Base-by-base conservation (phyloP, 2,113 vertebrate genomes). In the Pygoscelis antarcticus region DNA sequence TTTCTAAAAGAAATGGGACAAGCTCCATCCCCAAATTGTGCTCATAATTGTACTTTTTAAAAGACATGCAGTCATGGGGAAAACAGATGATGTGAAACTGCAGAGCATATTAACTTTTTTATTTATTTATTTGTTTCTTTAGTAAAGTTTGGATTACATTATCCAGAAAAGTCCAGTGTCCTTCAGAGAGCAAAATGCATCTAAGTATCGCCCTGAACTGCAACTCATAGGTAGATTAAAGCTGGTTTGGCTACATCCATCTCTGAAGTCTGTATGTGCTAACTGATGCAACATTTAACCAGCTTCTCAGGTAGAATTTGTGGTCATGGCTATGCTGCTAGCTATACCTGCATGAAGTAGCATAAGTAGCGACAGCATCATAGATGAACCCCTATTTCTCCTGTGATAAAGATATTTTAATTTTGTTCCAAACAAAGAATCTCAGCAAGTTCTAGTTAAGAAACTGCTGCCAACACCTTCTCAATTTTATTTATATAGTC, bases 401-500 rank as follows among this genome's bases (percentile, higher is more conserved):
- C 69, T 64, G 13, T 68, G 36, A 92, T 38, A 68, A 70, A 83
- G 34, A 36, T 44, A 81, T 51, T 86, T 85, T 65, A 66, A 38
- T 75, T 88, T 80, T 75, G 60, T 88, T 95, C 64, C 19, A 52
- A 80, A 70, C 58, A 72, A 84, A 89, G 36, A 89, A 68, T 70
- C 76, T 72, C 51, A 79, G 44, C 65, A 72, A 90, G 36, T 78
- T 78, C 76, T 95, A 75, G 89, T 64, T 78, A 87, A 89, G 86
- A 92, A 92, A 75, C 61, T 89, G 80, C 89, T 95, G 89, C 44
- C 69, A 81, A 81, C 80, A 68, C 69, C 62, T 76, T 81, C 89
- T 72, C 52, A 65, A 22, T 87, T 89, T 96, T 95, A 92, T 95
- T 93, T 93, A 68, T 84, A 29, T 44, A 91, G 77, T 29, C 38